These are phyloP conservation scores for Trochalopteron elliotii DNA, from an alignment of 2,113 vertebrate species.

Conservation along the genomic window DNA sequence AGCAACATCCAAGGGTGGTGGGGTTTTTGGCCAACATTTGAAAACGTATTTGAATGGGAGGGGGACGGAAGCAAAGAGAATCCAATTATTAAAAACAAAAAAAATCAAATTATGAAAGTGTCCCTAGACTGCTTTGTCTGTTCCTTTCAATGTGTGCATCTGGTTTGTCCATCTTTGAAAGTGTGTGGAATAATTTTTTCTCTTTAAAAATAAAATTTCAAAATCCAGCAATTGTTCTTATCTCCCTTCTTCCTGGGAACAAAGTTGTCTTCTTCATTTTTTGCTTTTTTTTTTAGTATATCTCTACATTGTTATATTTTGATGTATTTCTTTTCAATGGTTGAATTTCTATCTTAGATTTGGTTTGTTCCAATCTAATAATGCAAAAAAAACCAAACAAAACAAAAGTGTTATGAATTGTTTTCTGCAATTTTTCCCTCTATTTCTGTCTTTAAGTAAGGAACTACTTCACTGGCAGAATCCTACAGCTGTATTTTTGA, in stretches of 20 bases:
- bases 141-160: slow-evolving; percentile 90
- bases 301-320: slow-evolving; percentile 75
- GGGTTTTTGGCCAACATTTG: slow-evolving; percentile 43
- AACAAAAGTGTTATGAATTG: slow-evolving; percentile 78
- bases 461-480: slow-evolving; percentile 84
- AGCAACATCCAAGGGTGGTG: slow-evolving; percentile 68
- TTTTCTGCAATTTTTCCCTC: slow-evolving; percentile 79
- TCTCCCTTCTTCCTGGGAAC: slow-evolving; percentile 71
- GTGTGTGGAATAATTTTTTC: slow-evolving; percentile 82
- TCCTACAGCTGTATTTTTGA: slow-evolving; percentile 63
- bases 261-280: slow-evolving; percentile 80
- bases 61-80: neutral
- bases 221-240: slow-evolving; percentile 44
- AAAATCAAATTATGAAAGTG: slow-evolving; percentile 46
- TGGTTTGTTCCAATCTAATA: slow-evolving; percentile 80
- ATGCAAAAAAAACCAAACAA: slow-evolving; percentile 56
- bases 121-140: slow-evolving; percentile 80
- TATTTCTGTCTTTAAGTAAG: slow-evolving; percentile 80
- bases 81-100: neutral
- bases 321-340: slow-evolving; percentile 82
- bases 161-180: slow-evolving; percentile 88
- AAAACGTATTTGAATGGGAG: slow-evolving; percentile 20
- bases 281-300: slow-evolving; percentile 81
- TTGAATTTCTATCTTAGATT: slow-evolving; percentile 82
- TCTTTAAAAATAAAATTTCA: slow-evolving; percentile 50